These are phyloP conservation scores for Drosophila pseudotakahashii DNA, from an alignment of 2,888 invertebrate genomes.

Conservation along the genomic window DNA sequence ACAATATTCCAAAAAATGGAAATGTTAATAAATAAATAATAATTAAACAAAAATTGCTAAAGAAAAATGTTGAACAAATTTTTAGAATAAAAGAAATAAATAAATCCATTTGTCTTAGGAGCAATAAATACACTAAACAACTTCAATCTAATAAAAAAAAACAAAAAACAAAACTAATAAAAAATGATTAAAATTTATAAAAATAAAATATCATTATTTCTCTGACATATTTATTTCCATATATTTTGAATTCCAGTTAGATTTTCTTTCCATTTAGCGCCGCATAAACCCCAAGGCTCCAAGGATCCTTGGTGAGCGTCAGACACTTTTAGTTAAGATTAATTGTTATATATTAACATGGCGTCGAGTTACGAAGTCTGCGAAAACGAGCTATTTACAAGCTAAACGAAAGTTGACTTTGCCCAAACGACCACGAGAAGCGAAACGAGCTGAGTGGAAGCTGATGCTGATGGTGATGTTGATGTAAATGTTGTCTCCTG, in stretches of 20 bases:
- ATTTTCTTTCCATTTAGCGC: neutral
- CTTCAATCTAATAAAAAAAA: no score
- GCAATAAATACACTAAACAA: no score
- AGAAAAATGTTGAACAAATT: no score
- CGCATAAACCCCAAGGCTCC: slow-evolving; percentile 25
- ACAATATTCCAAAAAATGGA: neutral
- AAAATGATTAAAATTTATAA: no score
- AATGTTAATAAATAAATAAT: neutral
- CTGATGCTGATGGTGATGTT: slow-evolving; percentile 37
- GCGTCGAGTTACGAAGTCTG: slow-evolving; percentile 81
- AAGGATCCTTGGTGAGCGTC: slow-evolving; percentile 54
- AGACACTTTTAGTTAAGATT: slow-evolving; percentile 81
- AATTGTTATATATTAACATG: slow-evolving; percentile 82
- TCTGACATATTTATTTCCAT: no score
- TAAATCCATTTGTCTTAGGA: no score
- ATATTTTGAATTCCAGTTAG: neutral
- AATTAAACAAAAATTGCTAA: no score
- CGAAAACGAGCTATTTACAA: slow-evolving; percentile 82
- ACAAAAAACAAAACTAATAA: no score
- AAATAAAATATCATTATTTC: no score
- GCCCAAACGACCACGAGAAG: slow-evolving; percentile 58
- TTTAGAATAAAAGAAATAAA: no score
- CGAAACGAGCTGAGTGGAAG: slow-evolving; percentile 40
- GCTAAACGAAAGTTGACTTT: slow-evolving; percentile 83
- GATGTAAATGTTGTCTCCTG: slow-evolving; percentile 48